Base-by-base conservation (phyloP, 2,797 vertebrate genomes). In the Netta rufina region DNA sequence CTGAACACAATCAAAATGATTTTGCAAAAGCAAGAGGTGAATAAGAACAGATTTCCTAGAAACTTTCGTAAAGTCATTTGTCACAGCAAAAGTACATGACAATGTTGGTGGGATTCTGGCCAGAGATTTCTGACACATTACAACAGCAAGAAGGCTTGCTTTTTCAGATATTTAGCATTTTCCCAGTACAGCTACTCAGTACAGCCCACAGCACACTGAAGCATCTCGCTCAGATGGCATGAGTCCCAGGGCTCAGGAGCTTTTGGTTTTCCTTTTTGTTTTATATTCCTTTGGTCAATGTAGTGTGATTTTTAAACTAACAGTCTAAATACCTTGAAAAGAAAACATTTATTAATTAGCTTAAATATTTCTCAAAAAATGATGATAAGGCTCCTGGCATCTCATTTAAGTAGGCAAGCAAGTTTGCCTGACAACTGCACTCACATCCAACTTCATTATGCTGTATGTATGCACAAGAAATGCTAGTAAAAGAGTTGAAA, bases 91-190 rank as follows among this genome's bases (percentile, higher is more conserved):
- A 96, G 83, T 87, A 89, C 43, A 56, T 84, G 90, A 95, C n/a
- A 51, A 86, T 66, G 90, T 93, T 39, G 49, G 41, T 17, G 11
- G 91, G 93, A 97, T 82, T 81, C 32, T 51, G 72, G 95, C 75
- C 93, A 96, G 83, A 89, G 64, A 93, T 91, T 95, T 96, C 87
- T 93, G 91, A 75, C 91, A 93, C 73, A 72, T 94, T 95, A 84
- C 54, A 96, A 93, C 76, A 96, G 62, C 85, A 84, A 82, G 93
- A 84, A 96, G 79, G 21, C 61, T 94, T 93, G 53, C 39, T 93
- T 96, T 94, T 75, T 85, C 96, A 95, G 62, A 89, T 49, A 39
- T 79, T 90, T 82, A 95, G 56, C 60, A 78, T 95, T 97, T 97
- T 65, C 77, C 49, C 81, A 91, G 95, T 30, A 87, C 69, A 91